Percentiles rank a stretch among this genome's conserved stretches.
phyloP scores from a whole-genome alignment of 2,797 vertebrate genomes.

The Anisognathus igniventris region DNA sequence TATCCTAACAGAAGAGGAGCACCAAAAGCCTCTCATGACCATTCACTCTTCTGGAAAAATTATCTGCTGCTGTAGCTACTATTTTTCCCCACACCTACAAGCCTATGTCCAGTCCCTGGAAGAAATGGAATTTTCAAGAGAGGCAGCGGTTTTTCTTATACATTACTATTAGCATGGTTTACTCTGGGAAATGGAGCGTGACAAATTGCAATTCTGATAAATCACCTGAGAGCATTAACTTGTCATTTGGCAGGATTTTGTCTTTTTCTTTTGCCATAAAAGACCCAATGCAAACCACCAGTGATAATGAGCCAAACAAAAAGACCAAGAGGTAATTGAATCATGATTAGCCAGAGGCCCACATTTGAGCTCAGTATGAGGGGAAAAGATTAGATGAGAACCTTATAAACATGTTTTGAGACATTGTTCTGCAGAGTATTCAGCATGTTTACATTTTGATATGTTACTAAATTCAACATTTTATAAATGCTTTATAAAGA shows the following conservation, averaged over 20 bases:
- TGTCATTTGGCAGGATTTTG: background rate
- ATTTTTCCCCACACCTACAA: background rate
- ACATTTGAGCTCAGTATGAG: background rate
- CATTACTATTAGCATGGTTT: rapidly evolving
- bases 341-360: background rate
- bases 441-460: background rate
- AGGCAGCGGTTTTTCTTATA: background rate
- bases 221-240: background rate
- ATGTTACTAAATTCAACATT: background rate
- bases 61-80: background rate
- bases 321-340: background rate
- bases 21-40: background rate
- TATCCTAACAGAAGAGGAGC: background rate
- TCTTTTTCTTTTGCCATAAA: background rate
- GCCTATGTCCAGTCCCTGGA: background rate
- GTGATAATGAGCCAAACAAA: background rate
- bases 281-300: background rate
- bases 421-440: background rate
- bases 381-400: background rate
- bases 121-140: background rate
- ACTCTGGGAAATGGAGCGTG: background rate
- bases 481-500: background rate
- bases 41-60: background rate
- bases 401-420: background rate
- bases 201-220: background rate